Base-by-base conservation (phyloP, 2,888 invertebrate species). In the Chalcis sispes region DNA sequence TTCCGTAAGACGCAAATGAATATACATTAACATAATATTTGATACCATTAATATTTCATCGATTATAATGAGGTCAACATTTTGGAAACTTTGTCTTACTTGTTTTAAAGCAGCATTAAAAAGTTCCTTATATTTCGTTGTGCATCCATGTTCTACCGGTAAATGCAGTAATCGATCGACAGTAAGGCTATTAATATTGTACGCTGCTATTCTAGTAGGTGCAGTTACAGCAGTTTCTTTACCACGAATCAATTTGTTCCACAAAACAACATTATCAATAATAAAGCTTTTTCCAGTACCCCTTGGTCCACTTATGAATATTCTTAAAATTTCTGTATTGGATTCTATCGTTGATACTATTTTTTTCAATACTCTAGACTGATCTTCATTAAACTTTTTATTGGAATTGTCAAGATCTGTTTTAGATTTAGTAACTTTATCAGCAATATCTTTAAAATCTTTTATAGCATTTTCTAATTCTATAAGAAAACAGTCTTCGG, bases 131-230 rank as follows among this genome's bases (percentile, higher is more conserved):
- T 85, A 86, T 56, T 84, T 83, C 0, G 83, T 79, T 23, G 83
- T 83, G 56, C 78, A 42, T 10, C 83, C 81, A 71, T 85, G 83
- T 74, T 87, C 84, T 56, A 81, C 81, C 10, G 83, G 86, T 71
- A 86, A 77, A 66, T 85, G 85, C 56, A 85, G 79, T 27, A 83
- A 70, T 67, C 83, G 80, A 71, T 85, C 84, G 32, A 85, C 77
- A 50, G 85, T 86, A 59, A 86, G 79, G 58, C 85, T 85, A 67
- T 84, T 80, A 8, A 86, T 80, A 79, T 85, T 85, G 65, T 84
- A 86, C 36, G 86, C 85, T 23, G 85, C 85, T 27, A 87, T 83
- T 42, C 85, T 86, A 48, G 85, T 86, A 8, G 83, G 85, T 5
- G 83, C 84, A 13, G 79, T 76, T n/a, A 83, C 80, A 50, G 81